phyloP scores from a whole-genome alignment of 2,888 invertebrate genomes.

The Oscheius sp. region DNA sequence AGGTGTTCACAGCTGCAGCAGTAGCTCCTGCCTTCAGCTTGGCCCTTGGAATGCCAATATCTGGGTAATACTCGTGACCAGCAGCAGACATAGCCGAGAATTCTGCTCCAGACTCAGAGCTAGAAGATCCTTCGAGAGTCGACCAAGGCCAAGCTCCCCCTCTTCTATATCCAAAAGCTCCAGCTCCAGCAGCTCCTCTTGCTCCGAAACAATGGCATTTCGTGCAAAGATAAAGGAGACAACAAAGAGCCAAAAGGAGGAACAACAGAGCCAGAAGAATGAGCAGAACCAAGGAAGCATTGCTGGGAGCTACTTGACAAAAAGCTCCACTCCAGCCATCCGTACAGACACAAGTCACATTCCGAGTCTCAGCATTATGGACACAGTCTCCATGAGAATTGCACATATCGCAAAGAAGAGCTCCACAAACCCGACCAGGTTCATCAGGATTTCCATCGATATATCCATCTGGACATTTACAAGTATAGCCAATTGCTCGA shows the following conservation, averaged over 20 bases:
- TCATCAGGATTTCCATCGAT: conserved; percentile 63
- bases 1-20: conserved; percentile 17
- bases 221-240: conserved; percentile 67
- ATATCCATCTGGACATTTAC: conserved; percentile 64
- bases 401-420: conserved; percentile 65
- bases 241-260: conserved; percentile 67
- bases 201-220: conserved; percentile 67
- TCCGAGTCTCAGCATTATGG: conserved; percentile 65
- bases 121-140: conserved; percentile 67
- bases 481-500: conserved; percentile 65
- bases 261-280: conserved; percentile 68
- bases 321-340: conserved; percentile 67
- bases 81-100: conserved; percentile 55
- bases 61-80: conserved; percentile 67
- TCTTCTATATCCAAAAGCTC: conserved; percentile 36
- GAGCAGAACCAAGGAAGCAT: conserved; percentile 60
- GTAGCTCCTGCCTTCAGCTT: conserved; percentile 58
- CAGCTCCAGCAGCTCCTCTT: conserved; percentile 37
- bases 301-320: conserved; percentile 66
- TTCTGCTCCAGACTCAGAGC: conserved; percentile 64
- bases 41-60: conserved; percentile 69
- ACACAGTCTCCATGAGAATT: conserved; percentile 66
- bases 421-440: conserved; percentile 67
- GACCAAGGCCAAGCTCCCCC: conserved; percentile 65
- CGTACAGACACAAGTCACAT: conserved; percentile 67